Conservation (phyloP, 2,888 invertebrate genomes). For the Zaprionus bogoriensis region DNA sequence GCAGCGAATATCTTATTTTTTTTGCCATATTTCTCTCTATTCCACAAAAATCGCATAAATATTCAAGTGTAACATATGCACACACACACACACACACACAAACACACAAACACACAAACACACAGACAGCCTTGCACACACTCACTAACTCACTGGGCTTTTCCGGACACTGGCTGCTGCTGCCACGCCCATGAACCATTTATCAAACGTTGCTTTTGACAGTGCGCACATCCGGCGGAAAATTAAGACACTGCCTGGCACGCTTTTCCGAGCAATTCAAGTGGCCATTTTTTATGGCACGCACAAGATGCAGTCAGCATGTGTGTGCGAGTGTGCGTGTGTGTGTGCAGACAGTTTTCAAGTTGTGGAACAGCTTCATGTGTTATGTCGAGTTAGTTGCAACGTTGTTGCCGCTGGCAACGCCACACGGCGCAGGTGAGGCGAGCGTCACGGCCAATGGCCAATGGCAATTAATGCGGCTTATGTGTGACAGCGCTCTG, state of each 20-base stretch:
- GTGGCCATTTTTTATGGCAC: constrained; percentile 56
- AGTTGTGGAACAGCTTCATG: constrained; percentile 14
- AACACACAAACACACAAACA: not conserved
- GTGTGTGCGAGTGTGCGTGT: not conserved
- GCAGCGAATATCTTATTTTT: constrained; percentile 19
- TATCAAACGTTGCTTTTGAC: constrained; percentile 73
- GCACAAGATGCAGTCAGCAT: constrained; percentile 26
- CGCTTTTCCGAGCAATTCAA: constrained; percentile 70
- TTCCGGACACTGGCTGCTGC: constrained; percentile 12
- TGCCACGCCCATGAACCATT: constrained; percentile 50
- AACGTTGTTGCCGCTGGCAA: constrained; percentile 22
- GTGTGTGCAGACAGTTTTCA: constrained; percentile 6
- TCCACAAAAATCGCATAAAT: constrained; percentile 61
- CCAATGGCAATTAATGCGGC: constrained; percentile 43
- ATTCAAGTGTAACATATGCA: constrained; percentile 51
- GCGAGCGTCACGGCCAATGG: not conserved
- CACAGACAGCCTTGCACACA: too few species aligned
- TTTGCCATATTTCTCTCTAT: constrained; percentile 40
- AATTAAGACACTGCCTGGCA: constrained; percentile 73
- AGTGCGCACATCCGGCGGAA: constrained; percentile 74
- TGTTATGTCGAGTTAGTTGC: constrained; percentile 22
- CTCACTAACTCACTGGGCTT: not conserved
- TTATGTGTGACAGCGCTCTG: constrained; percentile 15
- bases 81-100: constrained; percentile 12
- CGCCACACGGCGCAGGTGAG: not conserved